These are phyloP conservation scores for Ornithoptera priamus DNA, from an alignment of 2,888 invertebrate species.

Conservation along the genomic window DNA sequence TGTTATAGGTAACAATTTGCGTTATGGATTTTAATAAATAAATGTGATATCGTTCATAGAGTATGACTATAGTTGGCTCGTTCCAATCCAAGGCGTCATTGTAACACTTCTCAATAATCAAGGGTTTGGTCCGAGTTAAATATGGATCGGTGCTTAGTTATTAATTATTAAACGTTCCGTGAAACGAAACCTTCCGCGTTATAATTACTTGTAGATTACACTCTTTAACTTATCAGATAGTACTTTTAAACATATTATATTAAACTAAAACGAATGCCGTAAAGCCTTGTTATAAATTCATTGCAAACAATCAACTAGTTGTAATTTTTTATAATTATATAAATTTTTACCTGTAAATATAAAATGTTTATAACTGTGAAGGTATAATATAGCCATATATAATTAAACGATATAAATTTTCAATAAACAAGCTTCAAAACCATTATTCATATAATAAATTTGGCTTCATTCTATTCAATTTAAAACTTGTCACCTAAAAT, in stretches of 20 bases:
- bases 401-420: too few species aligned
- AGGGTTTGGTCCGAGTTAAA: slow-evolving; percentile 14
- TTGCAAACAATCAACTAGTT: too few species aligned
- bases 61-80: slow-evolving; percentile 1
- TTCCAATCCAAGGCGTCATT: slow-evolving; percentile 14
- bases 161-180: slow-evolving; percentile 16
- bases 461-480: too few species aligned
- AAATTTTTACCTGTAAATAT: too few species aligned
- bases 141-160: slow-evolving; percentile 5
- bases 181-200: background rate
- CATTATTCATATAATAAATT: too few species aligned
- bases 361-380: too few species aligned
- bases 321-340: too few species aligned
- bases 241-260: background rate
- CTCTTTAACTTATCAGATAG: background rate
- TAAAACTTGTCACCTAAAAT: too few species aligned
- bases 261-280: too few species aligned
- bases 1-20: background rate
- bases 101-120: slow-evolving; percentile 24
- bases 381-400: too few species aligned
- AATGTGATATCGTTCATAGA: background rate
- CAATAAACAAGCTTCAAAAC: too few species aligned
- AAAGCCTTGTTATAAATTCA: too few species aligned
- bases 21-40: background rate
- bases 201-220: background rate